phyloP scores from a whole-genome alignment of 2,797 vertebrate genomes.

The Sciaenops ocellatus region DNA sequence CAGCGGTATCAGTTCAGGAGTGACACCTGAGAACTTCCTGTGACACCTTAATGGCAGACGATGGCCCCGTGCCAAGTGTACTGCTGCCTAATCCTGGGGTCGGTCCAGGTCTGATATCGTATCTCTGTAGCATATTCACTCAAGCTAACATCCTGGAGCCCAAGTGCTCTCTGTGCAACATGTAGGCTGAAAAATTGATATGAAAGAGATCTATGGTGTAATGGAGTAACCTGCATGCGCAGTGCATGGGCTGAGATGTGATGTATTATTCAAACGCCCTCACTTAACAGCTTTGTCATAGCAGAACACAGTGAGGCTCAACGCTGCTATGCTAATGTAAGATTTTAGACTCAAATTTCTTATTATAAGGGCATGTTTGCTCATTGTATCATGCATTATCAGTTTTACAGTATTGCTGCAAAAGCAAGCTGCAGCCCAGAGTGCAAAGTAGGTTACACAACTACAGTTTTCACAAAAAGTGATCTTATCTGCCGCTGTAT shows the following conservation, averaged over 20 bases:
- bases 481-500: constrained; percentile 76
- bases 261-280: constrained; percentile 37
- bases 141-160: constrained; percentile 2
- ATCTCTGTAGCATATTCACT: constrained; percentile 19
- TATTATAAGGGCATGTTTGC: background rate
- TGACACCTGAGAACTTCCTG: constrained; percentile 64
- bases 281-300: constrained; percentile 10
- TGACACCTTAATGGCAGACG: constrained; percentile 36
- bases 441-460: constrained; percentile 74
- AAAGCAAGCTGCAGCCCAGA: constrained; percentile 49
- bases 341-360: background rate
- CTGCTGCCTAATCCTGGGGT: constrained; percentile 25
- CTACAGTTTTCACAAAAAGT: constrained; percentile 60
- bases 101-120: constrained; percentile 45
- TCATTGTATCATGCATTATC: background rate
- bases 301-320: background rate
- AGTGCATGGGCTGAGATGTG: background rate
- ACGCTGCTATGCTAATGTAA: background rate
- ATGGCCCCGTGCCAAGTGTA: constrained; percentile 36
- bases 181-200: constrained; percentile 23
- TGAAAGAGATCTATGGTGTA: background rate
- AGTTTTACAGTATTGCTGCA: constrained; percentile 13
- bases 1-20: constrained; percentile 36
- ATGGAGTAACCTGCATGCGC: background rate
- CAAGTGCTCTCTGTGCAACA: constrained; percentile 9